These are phyloP conservation scores for Bambusicola thoracicus DNA, from an alignment of 2,113 vertebrate species.

Conservation along the genomic window DNA sequence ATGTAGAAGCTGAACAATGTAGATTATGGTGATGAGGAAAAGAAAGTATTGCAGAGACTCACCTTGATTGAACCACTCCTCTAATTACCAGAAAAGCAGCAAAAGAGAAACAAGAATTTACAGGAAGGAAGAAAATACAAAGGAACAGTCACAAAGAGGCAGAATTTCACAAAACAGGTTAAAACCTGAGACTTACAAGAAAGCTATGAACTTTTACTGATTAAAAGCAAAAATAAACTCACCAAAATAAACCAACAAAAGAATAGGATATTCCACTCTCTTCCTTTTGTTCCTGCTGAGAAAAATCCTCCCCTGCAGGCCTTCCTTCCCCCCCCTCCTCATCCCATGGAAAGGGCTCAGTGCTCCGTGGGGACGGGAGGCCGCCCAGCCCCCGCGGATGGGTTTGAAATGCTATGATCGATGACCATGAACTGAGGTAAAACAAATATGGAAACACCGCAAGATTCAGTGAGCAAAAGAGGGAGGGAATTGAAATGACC, in stretches of 20 bases:
- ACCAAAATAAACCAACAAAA: background rate
- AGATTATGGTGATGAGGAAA: slow-evolving; percentile 31
- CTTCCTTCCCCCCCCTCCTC: background rate
- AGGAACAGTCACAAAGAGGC: slow-evolving; percentile 81
- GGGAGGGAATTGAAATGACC: background rate
- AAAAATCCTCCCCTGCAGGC: background rate
- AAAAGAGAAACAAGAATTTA: slow-evolving; percentile 81
- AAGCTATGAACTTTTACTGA: background rate
- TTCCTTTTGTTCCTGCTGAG: background rate
- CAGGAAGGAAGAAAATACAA: slow-evolving; percentile 78
- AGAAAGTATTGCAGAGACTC: slow-evolving; percentile 79
- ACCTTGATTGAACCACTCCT: slow-evolving; percentile 99
- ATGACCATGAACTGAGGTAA: slow-evolving; percentile 33
- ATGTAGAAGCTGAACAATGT: slow-evolving; percentile 22
- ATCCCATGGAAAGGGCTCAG: background rate
- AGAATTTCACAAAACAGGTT: slow-evolving; percentile 53
- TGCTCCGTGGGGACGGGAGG: background rate
- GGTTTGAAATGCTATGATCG: slow-evolving; percentile 34
- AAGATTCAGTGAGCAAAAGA: background rate
- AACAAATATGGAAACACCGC: slow-evolving; percentile 21
- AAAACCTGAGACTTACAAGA: slow-evolving; percentile 8
- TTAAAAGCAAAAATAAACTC: background rate
- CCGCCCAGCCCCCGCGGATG: background rate
- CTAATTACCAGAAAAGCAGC: slow-evolving; percentile 92
- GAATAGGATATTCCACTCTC: background rate